Conservation (phyloP, 2,888 invertebrate genomes). For the Tholera decimalis region DNA sequence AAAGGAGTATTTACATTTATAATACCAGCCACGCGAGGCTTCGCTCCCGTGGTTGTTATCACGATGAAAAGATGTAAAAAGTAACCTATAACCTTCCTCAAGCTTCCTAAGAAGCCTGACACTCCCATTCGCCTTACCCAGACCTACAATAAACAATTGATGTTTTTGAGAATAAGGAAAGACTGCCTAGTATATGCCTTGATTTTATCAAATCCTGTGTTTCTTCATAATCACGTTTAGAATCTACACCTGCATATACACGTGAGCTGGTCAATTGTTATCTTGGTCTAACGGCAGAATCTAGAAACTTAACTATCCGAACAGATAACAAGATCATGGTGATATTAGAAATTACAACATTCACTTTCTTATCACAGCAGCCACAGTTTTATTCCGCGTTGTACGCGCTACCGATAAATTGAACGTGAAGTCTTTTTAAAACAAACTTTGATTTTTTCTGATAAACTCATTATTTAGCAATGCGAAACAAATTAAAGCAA, state of each 20-base stretch:
- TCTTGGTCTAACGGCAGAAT: conserved; percentile 7
- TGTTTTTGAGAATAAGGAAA: no score
- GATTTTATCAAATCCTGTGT: neutral
- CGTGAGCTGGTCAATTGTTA: conserved; percentile 12
- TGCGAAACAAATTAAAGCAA: conserved; percentile 2
- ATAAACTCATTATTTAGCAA: conserved; percentile 30
- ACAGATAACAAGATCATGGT: conserved; percentile 25
- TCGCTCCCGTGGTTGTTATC: no score
- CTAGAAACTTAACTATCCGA: neutral
- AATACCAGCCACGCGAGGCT: no score
- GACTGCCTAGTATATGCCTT: no score
- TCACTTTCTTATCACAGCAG: conserved; percentile 15
- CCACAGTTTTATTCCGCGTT: conserved; percentile 12
- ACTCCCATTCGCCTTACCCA: no score
- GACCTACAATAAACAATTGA: no score
- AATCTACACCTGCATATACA: neutral
- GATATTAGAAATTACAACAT: conserved; percentile 18
- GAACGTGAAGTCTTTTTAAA: conserved; percentile 38
- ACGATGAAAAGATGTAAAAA: no score
- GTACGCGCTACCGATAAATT: conserved; percentile 34
- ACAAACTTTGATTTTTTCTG: conserved; percentile 12
- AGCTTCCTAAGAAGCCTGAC: no score
- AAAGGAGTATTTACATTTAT: no score
- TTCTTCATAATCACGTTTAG: neutral
- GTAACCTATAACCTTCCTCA: no score